Conservation (phyloP, 2,888 invertebrate genomes). For the Carcina quercana region DNA sequence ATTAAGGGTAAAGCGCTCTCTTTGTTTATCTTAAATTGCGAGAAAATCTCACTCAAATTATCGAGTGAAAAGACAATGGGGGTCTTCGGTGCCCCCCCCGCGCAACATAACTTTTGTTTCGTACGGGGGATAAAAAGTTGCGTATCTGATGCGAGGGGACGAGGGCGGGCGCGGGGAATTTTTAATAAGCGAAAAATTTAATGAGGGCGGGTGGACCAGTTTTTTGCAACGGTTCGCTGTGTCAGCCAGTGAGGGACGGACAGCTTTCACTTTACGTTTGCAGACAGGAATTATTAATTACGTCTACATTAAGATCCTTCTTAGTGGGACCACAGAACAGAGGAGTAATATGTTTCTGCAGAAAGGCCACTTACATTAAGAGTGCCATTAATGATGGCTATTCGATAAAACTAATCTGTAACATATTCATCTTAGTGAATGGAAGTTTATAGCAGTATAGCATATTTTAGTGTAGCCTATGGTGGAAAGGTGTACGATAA, state of each 20-base stretch:
- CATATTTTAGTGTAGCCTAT: no score
- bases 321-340: no score
- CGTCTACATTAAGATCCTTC: no score
- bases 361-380: not conserved
- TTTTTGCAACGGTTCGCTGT: conserved; percentile 51
- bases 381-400: not conserved
- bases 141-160: conserved; percentile 56
- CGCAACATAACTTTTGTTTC: conserved; percentile 66
- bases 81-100: conserved; percentile 54
- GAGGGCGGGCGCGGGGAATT: conserved; percentile 60
- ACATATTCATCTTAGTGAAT: not conserved
- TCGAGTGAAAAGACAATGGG: conserved; percentile 68
- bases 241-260: conserved; percentile 43
- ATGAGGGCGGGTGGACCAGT: conserved; percentile 49
- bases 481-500: no score
- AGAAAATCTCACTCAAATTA: conserved; percentile 75
- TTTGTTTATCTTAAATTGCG: conserved; percentile 76
- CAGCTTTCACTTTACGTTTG: conserved; percentile 34
- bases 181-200: conserved; percentile 75
- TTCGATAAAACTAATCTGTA: not conserved
- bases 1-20: conserved; percentile 74
- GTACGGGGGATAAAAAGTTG: conserved; percentile 64
- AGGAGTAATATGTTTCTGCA: no score
- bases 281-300: conserved; percentile 33
- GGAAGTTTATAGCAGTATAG: no score